phyloP scores from a whole-genome alignment of 2,888 invertebrate genomes.

The Hypercompe scribonia region DNA sequence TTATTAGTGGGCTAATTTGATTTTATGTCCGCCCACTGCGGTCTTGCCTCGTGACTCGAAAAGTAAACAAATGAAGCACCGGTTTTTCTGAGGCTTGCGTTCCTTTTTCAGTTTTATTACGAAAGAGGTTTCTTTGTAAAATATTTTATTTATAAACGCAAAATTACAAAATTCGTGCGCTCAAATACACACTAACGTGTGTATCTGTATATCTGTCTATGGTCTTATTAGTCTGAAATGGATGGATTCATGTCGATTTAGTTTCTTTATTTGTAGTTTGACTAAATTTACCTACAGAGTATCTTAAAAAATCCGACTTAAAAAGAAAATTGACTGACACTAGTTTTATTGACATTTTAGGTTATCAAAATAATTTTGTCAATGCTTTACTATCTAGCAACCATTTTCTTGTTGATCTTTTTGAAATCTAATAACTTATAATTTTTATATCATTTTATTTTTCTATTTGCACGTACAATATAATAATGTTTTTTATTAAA shows the following conservation, averaged over 20 bases:
- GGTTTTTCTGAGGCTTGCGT: slow-evolving; percentile 34
- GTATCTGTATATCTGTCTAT: not conserved
- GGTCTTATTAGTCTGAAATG: not conserved
- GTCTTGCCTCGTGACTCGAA: slow-evolving; percentile 71
- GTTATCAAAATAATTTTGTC: too few species aligned
- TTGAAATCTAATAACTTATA: too few species aligned
- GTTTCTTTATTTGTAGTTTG: not conserved
- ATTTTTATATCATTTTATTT: too few species aligned
- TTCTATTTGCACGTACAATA: too few species aligned
- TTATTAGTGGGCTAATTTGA: slow-evolving; percentile 82
- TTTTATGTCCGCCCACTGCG: slow-evolving; percentile 73
- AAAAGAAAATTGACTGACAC: too few species aligned
- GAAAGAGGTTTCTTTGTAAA: not conserved
- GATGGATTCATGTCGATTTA: not conserved
- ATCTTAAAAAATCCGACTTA: not conserved
- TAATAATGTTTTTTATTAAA: not conserved
- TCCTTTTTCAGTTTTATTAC: slow-evolving; percentile 36
- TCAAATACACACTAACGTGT: not conserved
- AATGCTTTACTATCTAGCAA: too few species aligned
- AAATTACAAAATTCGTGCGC: not conserved
- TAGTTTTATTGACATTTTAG: too few species aligned
- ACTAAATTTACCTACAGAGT: not conserved
- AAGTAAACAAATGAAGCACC: slow-evolving; percentile 68
- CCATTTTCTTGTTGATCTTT: too few species aligned
- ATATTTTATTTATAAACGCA: not conserved